Evolutionary conservation across 2,797 vertebrate species (phyloP), one percentile per base, ranked within the genome.

Genomic region (Myripristis jacobus): DNA sequence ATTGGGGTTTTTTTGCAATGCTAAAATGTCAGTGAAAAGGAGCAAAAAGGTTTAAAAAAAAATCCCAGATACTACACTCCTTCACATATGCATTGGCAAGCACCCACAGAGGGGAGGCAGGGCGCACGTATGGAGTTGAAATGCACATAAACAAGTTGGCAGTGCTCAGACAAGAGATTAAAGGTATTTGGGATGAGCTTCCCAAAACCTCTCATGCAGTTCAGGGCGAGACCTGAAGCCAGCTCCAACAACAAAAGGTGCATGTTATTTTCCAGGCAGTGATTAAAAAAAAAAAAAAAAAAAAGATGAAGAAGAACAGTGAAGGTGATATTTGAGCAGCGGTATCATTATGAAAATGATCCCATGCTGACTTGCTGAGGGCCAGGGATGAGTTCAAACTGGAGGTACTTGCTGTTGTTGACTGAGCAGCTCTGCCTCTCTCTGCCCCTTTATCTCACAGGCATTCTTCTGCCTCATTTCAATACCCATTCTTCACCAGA

Each of bases 391-490:
- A 85, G 86, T 83, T 89, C 73, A 24, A 76, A 86, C 81, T 56
- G 75, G 86, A 88, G 82, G 73, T n/a, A 73, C 58, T 66, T 73
- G 58, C 65, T 34, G 51, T 63, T 79, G 84, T 86, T 84, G 78
- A 87, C 88, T 76, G 87, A 86, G 74, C 84, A 74, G 76, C 62
- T 50, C 62, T 43, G n/a, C 85, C 54, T 84, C 79, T 85, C 62
- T 50, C 62, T 43, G n/a, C 85, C 54, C 83, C 79, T 85, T 91
- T 91, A 91, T 92, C 90, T 94, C 62, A 1, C 72, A 75, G 70
- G 59, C 90, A 90, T 92, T 93, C 87, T 90, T 90, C 84, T 79
- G 68, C 87, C 79, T 91, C 80, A 88, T 92, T 93, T 92, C 90
- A 92, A 93, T 92, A 87, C 77, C 84, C 77, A 91, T 93, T 92